Evolutionary conservation across 2,888 invertebrate genomes (phyloP).

Genomic region (Eupithecia abbreviata): DNA sequence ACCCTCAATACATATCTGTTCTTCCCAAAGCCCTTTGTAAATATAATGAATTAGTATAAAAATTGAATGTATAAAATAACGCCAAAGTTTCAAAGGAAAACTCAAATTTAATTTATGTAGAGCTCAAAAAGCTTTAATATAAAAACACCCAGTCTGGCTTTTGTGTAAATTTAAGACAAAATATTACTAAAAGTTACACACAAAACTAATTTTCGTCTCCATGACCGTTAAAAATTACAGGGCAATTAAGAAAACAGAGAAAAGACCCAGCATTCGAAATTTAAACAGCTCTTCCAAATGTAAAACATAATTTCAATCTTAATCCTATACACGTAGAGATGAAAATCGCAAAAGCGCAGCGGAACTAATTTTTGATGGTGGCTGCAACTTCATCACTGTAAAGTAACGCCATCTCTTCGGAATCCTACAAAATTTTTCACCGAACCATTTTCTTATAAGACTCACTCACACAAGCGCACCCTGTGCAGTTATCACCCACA

Average conservation of each 20-base stretch:
- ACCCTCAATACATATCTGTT: background rate
- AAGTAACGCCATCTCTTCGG: constrained; percentile 82
- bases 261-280: constrained; percentile 49
- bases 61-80: background rate
- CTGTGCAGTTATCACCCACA: constrained; percentile 58
- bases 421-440: constrained; percentile 80
- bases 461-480: constrained; percentile 60
- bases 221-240: constrained; percentile 42
- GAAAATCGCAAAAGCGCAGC: constrained; percentile 45
- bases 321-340: constrained; percentile 32
- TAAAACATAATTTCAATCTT: constrained; percentile 48
- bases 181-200: constrained; percentile 31
- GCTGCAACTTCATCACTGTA: constrained; percentile 55
- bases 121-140: constrained; percentile 9
- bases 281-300: constrained; percentile 37
- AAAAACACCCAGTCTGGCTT: constrained; percentile 9
- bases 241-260: constrained; percentile 46
- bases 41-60: background rate
- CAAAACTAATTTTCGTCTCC: constrained; percentile 42
- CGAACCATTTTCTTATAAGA: constrained; percentile 83
- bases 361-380: constrained; percentile 72
- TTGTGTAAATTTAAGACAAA: constrained; percentile 28
- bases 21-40: background rate
- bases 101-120: constrained; percentile 3
- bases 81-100: background rate